Evolutionary conservation across 2,888 invertebrate species (phyloP).

Genomic region (Drosophila merina): DNA sequence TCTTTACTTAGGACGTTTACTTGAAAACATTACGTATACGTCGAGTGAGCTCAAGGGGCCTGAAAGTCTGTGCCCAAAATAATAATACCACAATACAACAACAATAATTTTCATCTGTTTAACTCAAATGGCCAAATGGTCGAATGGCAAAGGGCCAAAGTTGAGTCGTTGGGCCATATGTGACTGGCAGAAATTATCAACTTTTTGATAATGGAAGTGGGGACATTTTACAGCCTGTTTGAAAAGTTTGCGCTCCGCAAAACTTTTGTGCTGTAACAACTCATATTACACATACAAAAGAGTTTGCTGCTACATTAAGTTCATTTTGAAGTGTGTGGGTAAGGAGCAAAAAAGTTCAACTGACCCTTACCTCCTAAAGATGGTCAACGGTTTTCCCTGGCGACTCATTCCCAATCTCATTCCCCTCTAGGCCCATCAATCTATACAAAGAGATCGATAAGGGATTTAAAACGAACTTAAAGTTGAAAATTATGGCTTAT

Average conservation of each 20-base stretch:
- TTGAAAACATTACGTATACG: neutral
- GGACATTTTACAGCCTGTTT: conserved; percentile 41
- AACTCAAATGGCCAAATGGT: conserved; percentile 16
- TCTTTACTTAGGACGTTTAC: neutral
- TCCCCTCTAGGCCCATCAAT: conserved; percentile 16
- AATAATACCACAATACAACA: conserved; percentile 22
- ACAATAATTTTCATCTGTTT: conserved; percentile 31
- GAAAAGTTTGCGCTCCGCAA: conserved; percentile 18
- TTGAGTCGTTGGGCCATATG: conserved; percentile 33
- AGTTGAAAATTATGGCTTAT: too few relatives aligned
- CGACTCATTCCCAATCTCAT: conserved; percentile 9
- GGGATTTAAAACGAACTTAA: too few relatives aligned
- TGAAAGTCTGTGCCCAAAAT: conserved; percentile 10
- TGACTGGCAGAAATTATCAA: conserved; percentile 30
- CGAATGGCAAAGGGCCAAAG: conserved; percentile 12
- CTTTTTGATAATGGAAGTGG: conserved; percentile 34
- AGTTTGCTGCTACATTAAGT: conserved; percentile 13
- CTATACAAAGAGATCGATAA: neutral
- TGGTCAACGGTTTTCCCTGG: conserved; percentile 28
- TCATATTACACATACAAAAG: neutral
- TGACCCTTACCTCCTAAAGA: neutral
- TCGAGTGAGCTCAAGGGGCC: neutral
- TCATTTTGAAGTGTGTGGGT: conserved; percentile 17
- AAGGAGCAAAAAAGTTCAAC: conserved; percentile 17
- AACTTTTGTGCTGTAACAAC: conserved; percentile 16